Percentiles rank a stretch among this genome's conserved stretches.
These are phyloP conservation scores for Danionella cerebrum DNA, from an alignment of 2,113 vertebrate species.

Conservation along the genomic window DNA sequence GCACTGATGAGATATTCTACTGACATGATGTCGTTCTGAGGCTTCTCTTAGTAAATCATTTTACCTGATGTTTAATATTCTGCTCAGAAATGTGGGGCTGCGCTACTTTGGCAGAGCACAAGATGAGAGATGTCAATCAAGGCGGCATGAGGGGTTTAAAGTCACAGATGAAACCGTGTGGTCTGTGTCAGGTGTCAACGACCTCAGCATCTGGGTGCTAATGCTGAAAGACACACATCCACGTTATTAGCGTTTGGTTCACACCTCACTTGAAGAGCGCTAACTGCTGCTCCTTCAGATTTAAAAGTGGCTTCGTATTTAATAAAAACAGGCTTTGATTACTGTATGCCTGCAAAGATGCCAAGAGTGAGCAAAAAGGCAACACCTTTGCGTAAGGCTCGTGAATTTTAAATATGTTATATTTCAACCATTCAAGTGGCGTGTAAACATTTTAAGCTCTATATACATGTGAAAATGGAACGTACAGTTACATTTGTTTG, in stretches of 20 bases:
- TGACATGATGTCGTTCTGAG: not conserved
- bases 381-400: not conserved
- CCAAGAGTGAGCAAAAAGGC: not conserved
- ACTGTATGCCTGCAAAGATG: not conserved
- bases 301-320: not conserved
- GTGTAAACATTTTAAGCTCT: too few species aligned
- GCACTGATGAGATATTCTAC: conserved; percentile 21
- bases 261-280: conserved; percentile 23
- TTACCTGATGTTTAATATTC: conserved; percentile 28
- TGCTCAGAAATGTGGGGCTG: not conserved
- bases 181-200: conserved; percentile 42
- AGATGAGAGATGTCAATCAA: conserved; percentile 40
- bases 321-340: not conserved
- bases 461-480: too few species aligned
- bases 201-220: conserved; percentile 38
- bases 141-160: conserved; percentile 24
- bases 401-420: not conserved
- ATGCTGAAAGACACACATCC: conserved; percentile 42
- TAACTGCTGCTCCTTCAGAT: conserved; percentile 6
- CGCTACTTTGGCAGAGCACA: conserved; percentile 30
- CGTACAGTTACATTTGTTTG: too few species aligned
- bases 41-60: conserved; percentile 13
- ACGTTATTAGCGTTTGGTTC: conserved; percentile 22
- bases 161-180: conserved; percentile 40
- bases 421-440: not conserved